Percentiles rank a stretch among this genome's conserved stretches.
phyloP scores from a whole-genome alignment of 2,113 vertebrate species.

The Rutilus rutilus region DNA sequence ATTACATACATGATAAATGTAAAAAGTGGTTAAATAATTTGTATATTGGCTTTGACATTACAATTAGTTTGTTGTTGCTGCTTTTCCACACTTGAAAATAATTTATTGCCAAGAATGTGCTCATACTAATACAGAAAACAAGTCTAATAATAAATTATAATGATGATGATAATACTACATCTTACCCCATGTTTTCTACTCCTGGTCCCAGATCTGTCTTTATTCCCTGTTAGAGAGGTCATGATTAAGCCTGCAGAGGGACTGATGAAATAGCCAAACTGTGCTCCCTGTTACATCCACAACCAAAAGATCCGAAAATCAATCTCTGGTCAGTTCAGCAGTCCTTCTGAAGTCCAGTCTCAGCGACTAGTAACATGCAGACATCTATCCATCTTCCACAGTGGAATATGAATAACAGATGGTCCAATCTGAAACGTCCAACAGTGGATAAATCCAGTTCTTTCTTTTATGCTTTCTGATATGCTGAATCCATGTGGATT shows the following conservation, averaged over 20 bases:
- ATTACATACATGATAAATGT: not conserved
- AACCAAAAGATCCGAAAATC: slow-evolving; percentile 54
- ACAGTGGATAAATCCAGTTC: slow-evolving; percentile 22
- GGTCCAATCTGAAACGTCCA: slow-evolving; percentile 13
- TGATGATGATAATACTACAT: not conserved
- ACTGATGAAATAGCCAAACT: slow-evolving; percentile 50
- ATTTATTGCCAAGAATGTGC: not conserved
- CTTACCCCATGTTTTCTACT: slow-evolving; percentile 94
- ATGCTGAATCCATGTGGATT: slow-evolving; percentile 20
- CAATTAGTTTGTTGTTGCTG: not conserved
- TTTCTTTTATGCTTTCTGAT: slow-evolving; percentile 37
- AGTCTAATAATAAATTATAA: not conserved
- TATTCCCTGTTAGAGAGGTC: slow-evolving; percentile 95
- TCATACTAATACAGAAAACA: not conserved
- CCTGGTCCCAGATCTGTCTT: slow-evolving; percentile 89
- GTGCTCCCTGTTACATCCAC: slow-evolving; percentile 70
- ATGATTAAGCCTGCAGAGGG: slow-evolving; percentile 78
- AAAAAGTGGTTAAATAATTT: not conserved
- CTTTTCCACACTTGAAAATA: not conserved
- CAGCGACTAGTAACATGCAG: slow-evolving; percentile 54
- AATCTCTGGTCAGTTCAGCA: slow-evolving; percentile 64
- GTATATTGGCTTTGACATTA: not conserved
- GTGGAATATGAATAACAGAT: slow-evolving; percentile 7
- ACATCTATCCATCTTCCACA: slow-evolving; percentile 47
- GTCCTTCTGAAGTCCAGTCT: slow-evolving; percentile 61